Conservation (phyloP, 2,888 invertebrate genomes). For the Pedicia rivosa region DNA sequence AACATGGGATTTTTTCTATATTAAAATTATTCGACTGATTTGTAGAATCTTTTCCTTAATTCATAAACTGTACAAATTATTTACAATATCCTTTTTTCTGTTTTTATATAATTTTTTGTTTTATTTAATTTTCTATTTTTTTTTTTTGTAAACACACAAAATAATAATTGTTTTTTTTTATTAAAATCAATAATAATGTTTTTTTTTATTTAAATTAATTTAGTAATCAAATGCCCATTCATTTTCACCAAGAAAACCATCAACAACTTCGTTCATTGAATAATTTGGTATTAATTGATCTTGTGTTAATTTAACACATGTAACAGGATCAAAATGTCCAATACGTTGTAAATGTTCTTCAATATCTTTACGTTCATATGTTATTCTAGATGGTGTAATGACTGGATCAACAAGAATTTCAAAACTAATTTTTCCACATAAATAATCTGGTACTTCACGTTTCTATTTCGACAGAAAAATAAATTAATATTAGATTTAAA, state of each 20-base stretch:
- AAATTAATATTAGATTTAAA: slow-evolving; percentile 18
- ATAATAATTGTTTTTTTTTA: no score
- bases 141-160: no score
- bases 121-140: no score
- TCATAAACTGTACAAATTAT: no score
- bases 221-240: slow-evolving; percentile 95
- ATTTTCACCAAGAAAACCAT: slow-evolving; percentile 86
- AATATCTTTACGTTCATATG: slow-evolving; percentile 96
- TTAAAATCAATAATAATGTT: no score
- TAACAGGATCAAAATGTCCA: slow-evolving; percentile 98
- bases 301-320: slow-evolving; percentile 83
- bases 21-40: no score
- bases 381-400: slow-evolving; percentile 97
- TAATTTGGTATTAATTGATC: slow-evolving; percentile 97
- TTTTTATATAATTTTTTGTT: no score
- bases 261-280: slow-evolving; percentile 98
- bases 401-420: slow-evolving; percentile 96
- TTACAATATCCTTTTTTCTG: no score
- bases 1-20: no score
- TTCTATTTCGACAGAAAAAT: slow-evolving; percentile 58
- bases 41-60: no score
- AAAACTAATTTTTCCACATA: slow-evolving; percentile 98
- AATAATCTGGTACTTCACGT: slow-evolving; percentile 94
- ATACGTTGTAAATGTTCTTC: slow-evolving; percentile 96
- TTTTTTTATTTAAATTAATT: slow-evolving; percentile 16